Evolutionary conservation across 2,888 invertebrate genomes (phyloP), one percentile per base, ranked within the genome.

Genomic region (Colletes collaris): DNA sequence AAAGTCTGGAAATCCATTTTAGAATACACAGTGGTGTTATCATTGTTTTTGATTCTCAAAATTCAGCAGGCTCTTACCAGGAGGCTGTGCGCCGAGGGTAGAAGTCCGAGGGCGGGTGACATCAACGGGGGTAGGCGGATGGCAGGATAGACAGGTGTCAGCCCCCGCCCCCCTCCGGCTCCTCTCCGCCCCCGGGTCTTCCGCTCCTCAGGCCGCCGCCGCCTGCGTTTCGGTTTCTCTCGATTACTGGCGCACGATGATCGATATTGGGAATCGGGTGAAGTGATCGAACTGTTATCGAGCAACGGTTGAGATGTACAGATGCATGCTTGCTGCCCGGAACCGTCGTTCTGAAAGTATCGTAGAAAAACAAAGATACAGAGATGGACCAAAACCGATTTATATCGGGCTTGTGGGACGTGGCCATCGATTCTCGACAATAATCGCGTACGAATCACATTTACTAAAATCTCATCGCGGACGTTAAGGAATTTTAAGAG

Each of bases 51-150:
- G 68, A 63, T 78, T 64, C 68, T 59, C 63, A 63, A 78, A 69
- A 69, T 68, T 59, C 63, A 77, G 77, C 77, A 76, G 77, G 77
- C 77, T 78, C 77, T 93, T 93, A 92, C 92, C 92, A 92, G 92
- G 91, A 92, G 91, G 92, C 92, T 90, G 92, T 92, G 91, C 91
- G 92, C 91, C 91, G 92, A 92, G 91, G 92, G 89, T 89, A 92
- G 91, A 94, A 92, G 92, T 90, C 92, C 92, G 93, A 92, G 93
- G 92, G 93, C 93, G 94, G 95, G 94, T 94, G 92, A 91, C 92
- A 92, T 92, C 92, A 94, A 94, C 94, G 95, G 94, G 94, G 95
- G 95, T 94, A 95, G 95, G 94, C 94, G 93, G 93, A 94, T 93
- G 93, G 92, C 88, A 89, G 92, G 91, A 88, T 90, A 90, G 90